Evolutionary conservation across 2,113 vertebrate species (phyloP).

Genomic region (Prochilodus magdalenae): DNA sequence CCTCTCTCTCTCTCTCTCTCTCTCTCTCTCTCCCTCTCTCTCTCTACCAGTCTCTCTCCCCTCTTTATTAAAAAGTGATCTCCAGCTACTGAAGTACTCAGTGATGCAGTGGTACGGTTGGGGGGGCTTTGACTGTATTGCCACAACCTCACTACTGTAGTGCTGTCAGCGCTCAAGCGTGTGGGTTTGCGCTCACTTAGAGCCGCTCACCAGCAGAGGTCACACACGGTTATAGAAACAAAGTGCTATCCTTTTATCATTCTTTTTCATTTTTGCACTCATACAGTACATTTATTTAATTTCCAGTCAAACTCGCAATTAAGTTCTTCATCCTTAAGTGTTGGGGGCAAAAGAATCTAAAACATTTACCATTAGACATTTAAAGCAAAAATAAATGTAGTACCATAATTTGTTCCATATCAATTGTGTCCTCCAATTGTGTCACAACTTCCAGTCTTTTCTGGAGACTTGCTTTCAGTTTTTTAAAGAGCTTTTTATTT

Average conservation of each 20-base stretch:
- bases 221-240: conserved; percentile 46
- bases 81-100: not conserved
- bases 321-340: too few relatives aligned
- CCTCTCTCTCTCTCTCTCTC: not conserved
- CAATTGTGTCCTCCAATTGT: too few relatives aligned
- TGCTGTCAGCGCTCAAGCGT: not conserved
- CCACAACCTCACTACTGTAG: not conserved
- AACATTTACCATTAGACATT: too few relatives aligned
- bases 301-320: too few relatives aligned
- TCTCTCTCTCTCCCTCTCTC: not conserved
- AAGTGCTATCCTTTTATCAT: not conserved
- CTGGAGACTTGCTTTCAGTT: too few relatives aligned
- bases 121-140: not conserved
- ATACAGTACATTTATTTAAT: too few relatives aligned
- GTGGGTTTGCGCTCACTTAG: not conserved
- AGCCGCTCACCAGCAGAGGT: conserved; percentile 58
- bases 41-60: not conserved
- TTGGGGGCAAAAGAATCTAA: too few relatives aligned
- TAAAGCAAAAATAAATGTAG: too few relatives aligned
- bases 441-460: too few relatives aligned
- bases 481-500: too few relatives aligned
- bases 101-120: not conserved
- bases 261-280: not conserved
- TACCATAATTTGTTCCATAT: too few relatives aligned
- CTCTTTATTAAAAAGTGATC: conserved; percentile 2